Base-by-base conservation (phyloP, 2,113 vertebrate species). In the Urocynchramus pylzowi region DNA sequence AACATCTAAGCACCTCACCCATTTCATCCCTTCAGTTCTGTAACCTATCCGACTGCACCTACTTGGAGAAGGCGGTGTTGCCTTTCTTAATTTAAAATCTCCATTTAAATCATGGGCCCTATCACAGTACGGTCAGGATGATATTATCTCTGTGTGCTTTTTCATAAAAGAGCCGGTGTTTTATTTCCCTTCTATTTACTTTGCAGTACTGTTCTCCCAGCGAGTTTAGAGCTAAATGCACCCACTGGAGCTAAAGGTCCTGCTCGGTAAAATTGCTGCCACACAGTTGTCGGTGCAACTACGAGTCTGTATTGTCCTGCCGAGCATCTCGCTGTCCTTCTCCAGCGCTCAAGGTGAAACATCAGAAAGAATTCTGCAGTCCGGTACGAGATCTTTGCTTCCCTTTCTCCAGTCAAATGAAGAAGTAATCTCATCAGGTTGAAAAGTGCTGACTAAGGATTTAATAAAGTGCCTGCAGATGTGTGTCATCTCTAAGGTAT, bases 401-500 rank as follows among this genome's bases (percentile, higher is more conserved):
- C 97, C 97, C 98, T 98, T 98, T 98, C 98, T 98, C 97, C 97
- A 98, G 98, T 98, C 98, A 98, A 98, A 99, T 98, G 98, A 98
- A 98, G 98, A 98, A 98, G 99, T 99, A 99, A 99, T 99, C 98
- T 98, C 98, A 99, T 99, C 99, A 98, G 98, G 98, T 97, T 87
- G 97, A 98, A 98, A 98, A 99, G 97, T 98, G 98, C 99, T 99
- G 98, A 99, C 97, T 99, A 98, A 99, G 98, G 98, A 97, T 98
- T 98, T 98, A 98, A 98, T 98, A 99, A 98, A 99, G 98, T 98
- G 98, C 98, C 98, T 98, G 98, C 98, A 98, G 98, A 98, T 98
- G 99, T 98, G 98, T 98, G 98, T 98, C 97, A 98, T 99, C 98
- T 99, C 98, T 95, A 98, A 98, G 98, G 98, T 98, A 99, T 98